Base-by-base conservation (phyloP, 2,797 vertebrate genomes). In the Chelonia mydas region DNA sequence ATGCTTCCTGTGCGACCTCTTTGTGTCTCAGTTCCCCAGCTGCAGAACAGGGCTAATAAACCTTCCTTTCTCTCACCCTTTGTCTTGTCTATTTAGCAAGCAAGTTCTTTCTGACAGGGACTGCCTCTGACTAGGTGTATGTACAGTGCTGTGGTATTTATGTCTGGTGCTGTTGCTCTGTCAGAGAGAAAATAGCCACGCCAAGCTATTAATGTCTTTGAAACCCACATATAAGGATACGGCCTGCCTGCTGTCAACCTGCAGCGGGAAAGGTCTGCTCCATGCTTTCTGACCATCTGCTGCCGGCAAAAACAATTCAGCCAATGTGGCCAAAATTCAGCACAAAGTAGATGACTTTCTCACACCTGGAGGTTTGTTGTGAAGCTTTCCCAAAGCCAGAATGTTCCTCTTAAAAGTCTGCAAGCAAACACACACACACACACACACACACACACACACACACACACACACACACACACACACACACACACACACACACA, bases 291-390 rank as follows among this genome's bases (percentile, higher is more conserved):
- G 25, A 49, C 45, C 45, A 31, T 47, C 77, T 33, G 59, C 61
- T 68, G 27, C 7, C 25, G 84, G 8, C 54, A 53, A 2, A 15
- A 72, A 19, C 3, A 0, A 0, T 45, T 13, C 7, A 16, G 9
- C 0, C 65, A 68, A 23, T 37, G 0, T 11, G 19, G 8, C 59
- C 88, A 90, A 87, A 90, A 78, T 74, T 90, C 65, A 90, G 21
- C 47, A 59, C 21, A 83, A 49, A 27, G 27, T 27, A 4, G 0
- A 0, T 23, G 45, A 10, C 59, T 86, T 10, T 47, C 0, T 2
- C 51, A 59, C 80, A 86, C 25, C 28, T 81, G 54, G 12, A 0
- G 0, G 33, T 83, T 10, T 12, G 31, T 1, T 21, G 74, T 11
- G 37, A 33, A 25, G 31, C 33, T 82, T 57, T 28, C 85, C 57